These are phyloP conservation scores for Pterois miles DNA, from an alignment of 2,797 vertebrate genomes.

Conservation along the genomic window DNA sequence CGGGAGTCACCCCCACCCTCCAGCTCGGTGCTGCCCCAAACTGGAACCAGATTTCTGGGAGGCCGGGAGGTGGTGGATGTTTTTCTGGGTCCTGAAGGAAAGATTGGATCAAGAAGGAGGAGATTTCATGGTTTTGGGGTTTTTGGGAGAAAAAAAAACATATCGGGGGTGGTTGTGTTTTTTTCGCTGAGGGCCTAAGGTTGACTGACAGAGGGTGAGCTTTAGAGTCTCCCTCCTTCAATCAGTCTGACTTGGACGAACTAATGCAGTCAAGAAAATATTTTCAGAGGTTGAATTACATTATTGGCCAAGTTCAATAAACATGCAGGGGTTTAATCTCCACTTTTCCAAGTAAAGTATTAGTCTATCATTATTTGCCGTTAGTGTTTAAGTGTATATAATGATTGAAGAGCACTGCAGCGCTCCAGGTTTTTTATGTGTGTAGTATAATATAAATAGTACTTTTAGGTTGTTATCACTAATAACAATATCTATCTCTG, in stretches of 20 bases:
- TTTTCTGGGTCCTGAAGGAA: conserved; percentile 74
- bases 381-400: conserved; percentile 19
- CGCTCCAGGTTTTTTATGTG: neutral
- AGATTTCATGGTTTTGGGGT: conserved; percentile 65
- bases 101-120: conserved; percentile 71
- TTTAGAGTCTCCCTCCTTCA: conserved; percentile 46
- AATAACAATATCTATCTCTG: neutral
- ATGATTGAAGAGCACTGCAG: conserved; percentile 15
- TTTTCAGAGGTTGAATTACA: conserved; percentile 53
- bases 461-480: conserved; percentile 1
- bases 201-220: conserved; percentile 59
- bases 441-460: neutral
- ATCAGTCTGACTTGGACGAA: conserved; percentile 31
- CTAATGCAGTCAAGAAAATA: conserved; percentile 59
- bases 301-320: conserved; percentile 65
- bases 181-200: conserved; percentile 16
- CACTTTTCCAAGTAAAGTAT: conserved; percentile 40
- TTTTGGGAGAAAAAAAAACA: conserved; percentile 14
- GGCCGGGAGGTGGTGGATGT: conserved; percentile 67
- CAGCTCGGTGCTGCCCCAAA: conserved; percentile 72
- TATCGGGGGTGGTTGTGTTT: conserved; percentile 22
- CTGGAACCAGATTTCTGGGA: conserved; percentile 82
- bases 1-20: conserved; percentile 54
- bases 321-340: conserved; percentile 45
- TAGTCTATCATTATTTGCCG: conserved; percentile 26